Percentiles rank a stretch among this genome's conserved stretches.
These are phyloP conservation scores for Hydrolagus affinis DNA, from an alignment of 2,113 vertebrate genomes.

Conservation along the genomic window DNA sequence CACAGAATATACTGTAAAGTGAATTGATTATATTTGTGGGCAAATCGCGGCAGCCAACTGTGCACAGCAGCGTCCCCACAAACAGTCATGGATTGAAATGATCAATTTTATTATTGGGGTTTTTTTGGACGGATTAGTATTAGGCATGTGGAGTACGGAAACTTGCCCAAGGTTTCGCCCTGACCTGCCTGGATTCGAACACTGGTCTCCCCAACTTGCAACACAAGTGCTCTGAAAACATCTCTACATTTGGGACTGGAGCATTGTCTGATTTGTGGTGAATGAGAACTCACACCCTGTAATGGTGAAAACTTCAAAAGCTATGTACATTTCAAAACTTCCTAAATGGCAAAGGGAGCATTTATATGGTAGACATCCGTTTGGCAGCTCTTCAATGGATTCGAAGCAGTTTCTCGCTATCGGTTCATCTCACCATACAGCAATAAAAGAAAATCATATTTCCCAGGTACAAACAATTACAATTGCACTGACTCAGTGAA, in stretches of 20 bases:
- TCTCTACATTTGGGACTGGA: neutral
- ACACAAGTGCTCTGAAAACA: too few species aligned
- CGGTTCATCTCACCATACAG: neutral
- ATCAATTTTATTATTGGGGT: too few species aligned
- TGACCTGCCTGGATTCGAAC: too few species aligned
- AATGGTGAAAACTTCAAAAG: neutral
- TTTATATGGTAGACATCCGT: neutral
- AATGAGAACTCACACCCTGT: neutral
- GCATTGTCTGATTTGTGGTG: neutral
- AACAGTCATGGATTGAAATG: too few species aligned
- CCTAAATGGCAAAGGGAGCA: neutral
- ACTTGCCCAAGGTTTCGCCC: too few species aligned
- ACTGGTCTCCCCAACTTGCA: too few species aligned
- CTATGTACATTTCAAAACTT: neutral
- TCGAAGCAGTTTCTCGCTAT: neutral
- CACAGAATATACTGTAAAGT: too few species aligned
- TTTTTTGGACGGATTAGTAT: too few species aligned
- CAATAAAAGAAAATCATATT: neutral
- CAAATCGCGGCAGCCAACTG: too few species aligned
- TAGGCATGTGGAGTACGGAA: too few species aligned
- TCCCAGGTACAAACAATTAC: slow-evolving; percentile 7
- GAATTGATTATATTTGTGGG: too few species aligned
- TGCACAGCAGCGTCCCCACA: too few species aligned
- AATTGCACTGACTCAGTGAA: slow-evolving; percentile 6
- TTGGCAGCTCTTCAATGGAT: neutral